phyloP scores from a whole-genome alignment of 2,113 vertebrate genomes.

The Harpagus bidentatus region DNA sequence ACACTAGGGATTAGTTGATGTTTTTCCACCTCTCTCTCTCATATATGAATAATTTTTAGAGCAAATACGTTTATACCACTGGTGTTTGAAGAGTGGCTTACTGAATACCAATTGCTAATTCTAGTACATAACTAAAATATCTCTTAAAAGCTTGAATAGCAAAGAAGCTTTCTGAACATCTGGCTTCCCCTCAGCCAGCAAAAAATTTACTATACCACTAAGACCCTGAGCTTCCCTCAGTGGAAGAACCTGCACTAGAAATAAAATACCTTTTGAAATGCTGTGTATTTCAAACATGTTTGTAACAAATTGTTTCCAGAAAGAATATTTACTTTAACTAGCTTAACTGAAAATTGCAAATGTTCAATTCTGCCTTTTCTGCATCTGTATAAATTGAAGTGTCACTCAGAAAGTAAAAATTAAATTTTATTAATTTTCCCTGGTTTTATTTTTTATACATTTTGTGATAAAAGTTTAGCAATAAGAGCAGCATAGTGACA shows the following conservation, averaged over 20 bases:
- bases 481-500: neutral
- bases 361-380: neutral
- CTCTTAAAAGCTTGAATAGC: neutral
- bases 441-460: neutral
- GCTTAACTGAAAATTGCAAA: neutral
- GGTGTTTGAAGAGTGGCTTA: neutral
- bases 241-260: neutral
- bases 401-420: neutral
- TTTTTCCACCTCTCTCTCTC: neutral
- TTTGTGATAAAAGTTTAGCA: neutral
- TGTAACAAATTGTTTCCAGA: neutral
- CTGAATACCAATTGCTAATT: constrained; percentile 43
- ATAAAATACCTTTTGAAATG: neutral
- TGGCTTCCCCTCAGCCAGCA: neutral
- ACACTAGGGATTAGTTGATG: neutral
- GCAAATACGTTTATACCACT: constrained; percentile 13
- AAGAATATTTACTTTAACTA: neutral
- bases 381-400: neutral
- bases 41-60: constrained; percentile 14
- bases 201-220: neutral
- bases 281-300: neutral
- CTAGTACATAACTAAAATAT: neutral
- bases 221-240: neutral
- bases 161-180: constrained; percentile 10
- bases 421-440: neutral